These are phyloP conservation scores for Ochotona princeps DNA, from an alignment of 2,113 vertebrate genomes.

Conservation along the genomic window DNA sequence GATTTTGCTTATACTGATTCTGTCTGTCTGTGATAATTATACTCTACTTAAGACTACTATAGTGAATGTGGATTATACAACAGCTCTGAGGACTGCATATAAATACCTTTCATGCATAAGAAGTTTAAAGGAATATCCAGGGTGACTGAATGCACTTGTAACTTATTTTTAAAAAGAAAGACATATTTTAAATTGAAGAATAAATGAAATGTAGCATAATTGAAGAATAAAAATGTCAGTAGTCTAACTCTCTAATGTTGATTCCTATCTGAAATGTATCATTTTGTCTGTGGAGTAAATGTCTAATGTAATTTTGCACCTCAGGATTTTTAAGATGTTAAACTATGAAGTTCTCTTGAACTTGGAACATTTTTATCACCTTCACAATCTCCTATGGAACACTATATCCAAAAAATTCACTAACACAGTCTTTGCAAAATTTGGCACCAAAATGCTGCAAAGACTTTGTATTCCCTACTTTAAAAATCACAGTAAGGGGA, in stretches of 20 bases:
- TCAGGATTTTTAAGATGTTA: background rate
- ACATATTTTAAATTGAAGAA: constrained; percentile 64
- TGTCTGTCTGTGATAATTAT: constrained; percentile 55
- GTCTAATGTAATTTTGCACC: background rate
- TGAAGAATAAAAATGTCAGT: constrained; percentile 58
- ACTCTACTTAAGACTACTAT: constrained; percentile 25
- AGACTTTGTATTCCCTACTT: background rate
- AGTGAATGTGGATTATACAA: constrained; percentile 47
- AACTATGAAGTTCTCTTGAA: background rate
- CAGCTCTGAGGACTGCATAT: constrained; percentile 57
- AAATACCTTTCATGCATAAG: constrained; percentile 57
- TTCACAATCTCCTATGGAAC: background rate
- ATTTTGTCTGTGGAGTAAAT: background rate
- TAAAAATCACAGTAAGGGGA: background rate
- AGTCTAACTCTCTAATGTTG: constrained; percentile 34
- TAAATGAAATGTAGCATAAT: constrained; percentile 57
- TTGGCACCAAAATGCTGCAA: background rate
- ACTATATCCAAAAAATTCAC: background rate
- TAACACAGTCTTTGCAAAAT: background rate
- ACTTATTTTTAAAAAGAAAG: constrained; percentile 64
- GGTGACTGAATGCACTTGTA: background rate
- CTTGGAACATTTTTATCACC: constrained; percentile 32
- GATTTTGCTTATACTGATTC: background rate
- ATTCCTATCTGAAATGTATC: constrained; percentile 58
- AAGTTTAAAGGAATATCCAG: constrained; percentile 69